Evolutionary conservation across 1,140 invertebrate genomes (phyloP).

Genomic region (Bombus superbus): DNA sequence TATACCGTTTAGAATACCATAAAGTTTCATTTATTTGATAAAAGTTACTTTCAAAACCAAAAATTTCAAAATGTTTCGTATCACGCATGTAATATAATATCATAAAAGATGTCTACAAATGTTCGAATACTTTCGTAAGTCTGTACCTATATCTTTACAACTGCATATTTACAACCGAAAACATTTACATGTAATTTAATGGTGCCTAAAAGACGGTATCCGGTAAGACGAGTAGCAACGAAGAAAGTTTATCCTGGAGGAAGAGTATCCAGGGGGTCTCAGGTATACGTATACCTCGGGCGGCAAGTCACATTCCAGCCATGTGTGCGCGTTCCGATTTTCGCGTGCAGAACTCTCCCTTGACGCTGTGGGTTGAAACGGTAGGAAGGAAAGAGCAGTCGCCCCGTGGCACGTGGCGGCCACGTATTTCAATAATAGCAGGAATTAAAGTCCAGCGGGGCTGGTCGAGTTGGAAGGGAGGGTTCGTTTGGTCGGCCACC

Average conservation of each 20-base stretch:
- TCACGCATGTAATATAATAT: too few species aligned
- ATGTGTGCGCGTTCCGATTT: slow-evolving; percentile 50
- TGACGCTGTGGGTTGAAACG: slow-evolving; percentile 38
- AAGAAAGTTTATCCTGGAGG: not conserved
- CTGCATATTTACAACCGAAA: too few species aligned
- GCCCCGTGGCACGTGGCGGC: slow-evolving; percentile 68
- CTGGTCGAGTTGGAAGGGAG: not conserved
- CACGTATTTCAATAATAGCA: slow-evolving; percentile 74
- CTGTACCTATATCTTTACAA: too few species aligned
- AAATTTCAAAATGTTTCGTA: too few species aligned
- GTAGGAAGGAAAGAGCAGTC: slow-evolving; percentile 34
- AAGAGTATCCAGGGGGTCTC: not conserved
- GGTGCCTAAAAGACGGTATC: too few species aligned
- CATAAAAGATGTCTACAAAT: too few species aligned
- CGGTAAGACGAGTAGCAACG: not conserved
- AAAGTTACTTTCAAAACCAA: too few species aligned
- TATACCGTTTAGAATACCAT: too few species aligned
- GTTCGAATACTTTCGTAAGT: too few species aligned
- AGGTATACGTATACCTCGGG: slow-evolving; percentile 2
- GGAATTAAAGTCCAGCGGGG: slow-evolving; percentile 70
- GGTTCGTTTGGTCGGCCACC: slow-evolving; percentile 48
- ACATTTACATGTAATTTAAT: too few species aligned
- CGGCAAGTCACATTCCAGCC: slow-evolving; percentile 1
- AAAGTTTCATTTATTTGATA: too few species aligned
- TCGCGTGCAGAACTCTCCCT: slow-evolving; percentile 56